Base-by-base conservation (phyloP, 2,888 invertebrate genomes). In the Nomada hirtipes region DNA sequence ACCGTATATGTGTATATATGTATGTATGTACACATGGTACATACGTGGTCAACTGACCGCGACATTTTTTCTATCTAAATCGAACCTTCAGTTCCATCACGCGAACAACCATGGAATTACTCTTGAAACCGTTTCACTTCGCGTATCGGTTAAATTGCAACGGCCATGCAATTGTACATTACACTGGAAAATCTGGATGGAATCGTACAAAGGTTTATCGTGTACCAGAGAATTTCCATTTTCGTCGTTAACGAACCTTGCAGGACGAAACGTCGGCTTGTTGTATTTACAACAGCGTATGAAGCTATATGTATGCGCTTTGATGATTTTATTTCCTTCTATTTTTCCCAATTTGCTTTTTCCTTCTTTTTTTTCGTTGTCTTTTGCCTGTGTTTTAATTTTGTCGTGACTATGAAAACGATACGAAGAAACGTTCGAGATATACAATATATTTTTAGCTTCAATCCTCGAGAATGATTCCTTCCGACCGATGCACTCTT, bases 191-290 rank as follows among this genome's bases (percentile, higher is more conserved):
- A 70, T 70, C n/a, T 29, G 13, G 7, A 52, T 70, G 13, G 52
- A 79, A 74, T 52, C 44, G 29, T 47, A 3, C 23, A 36, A 36
- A 36, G 52, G 44, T 20, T 64, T 23, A 47, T 70, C 18, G 50
- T 13, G 61, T 59, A 69, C 44, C 9, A 59, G 47, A 20, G 18
- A 70, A 70, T 76, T 65, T 69, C 47, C 70, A 79, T 71, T 79
- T 53, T 65, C 36, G 4, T 65, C 59, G 60, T 64, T 65, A 79
- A 70, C 79, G 77, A 79, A 61, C 79, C 76, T 4, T 65, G 50
- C 42, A 20, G 0, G 20, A 20, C 20, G 26, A 74, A 65, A 47
- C 26, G 52, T 59, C 20, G 20, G 44, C 20, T 53, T 23, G 20
- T 55, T 68, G 53, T 68, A 47, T 36, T 4, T 36, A 36, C 15